phyloP scores from a whole-genome alignment of 1,140 invertebrate species.

The Penaeus japonicus region DNA sequence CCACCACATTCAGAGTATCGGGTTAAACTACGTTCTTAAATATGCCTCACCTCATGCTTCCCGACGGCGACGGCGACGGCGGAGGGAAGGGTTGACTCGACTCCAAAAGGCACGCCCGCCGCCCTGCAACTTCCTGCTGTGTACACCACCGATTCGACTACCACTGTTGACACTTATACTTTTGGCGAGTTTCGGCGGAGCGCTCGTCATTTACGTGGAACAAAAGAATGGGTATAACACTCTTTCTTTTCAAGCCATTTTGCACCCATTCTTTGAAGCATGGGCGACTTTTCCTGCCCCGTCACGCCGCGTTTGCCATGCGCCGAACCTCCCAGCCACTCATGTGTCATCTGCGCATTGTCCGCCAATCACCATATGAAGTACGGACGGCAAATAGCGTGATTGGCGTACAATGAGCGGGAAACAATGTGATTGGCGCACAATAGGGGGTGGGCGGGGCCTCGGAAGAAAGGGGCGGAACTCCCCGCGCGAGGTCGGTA shows the following conservation, averaged over 20 bases:
- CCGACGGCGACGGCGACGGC: not conserved
- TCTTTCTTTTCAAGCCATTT: conserved; percentile 53
- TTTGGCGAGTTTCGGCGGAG: conserved; percentile 25
- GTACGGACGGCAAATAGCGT: conserved; percentile 10
- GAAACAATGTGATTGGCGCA: conserved; percentile 48
- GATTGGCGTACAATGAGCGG: conserved; percentile 52
- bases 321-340: conserved; percentile 26
- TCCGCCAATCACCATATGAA: conserved; percentile 41
- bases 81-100: not conserved
- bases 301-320: conserved; percentile 12
- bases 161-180: conserved; percentile 31
- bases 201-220: conserved; percentile 49
- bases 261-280: conserved; percentile 52
- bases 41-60: no score
- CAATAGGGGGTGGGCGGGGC: conserved; percentile 37
- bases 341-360: conserved; percentile 48
- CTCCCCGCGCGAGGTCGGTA: conserved; percentile 30
- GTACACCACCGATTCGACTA: not conserved
- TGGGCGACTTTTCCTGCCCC: conserved; percentile 49
- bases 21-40: no score
- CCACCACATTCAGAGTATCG: no score
- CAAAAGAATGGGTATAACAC: conserved; percentile 52
- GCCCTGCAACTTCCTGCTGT: not conserved
- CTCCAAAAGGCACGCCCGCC: not conserved
- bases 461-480: conserved; percentile 34